Percentiles rank a stretch among this genome's conserved stretches.
Evolutionary conservation across 2,797 vertebrate species (phyloP).

Genomic region (Phylloscopus collybita): DNA sequence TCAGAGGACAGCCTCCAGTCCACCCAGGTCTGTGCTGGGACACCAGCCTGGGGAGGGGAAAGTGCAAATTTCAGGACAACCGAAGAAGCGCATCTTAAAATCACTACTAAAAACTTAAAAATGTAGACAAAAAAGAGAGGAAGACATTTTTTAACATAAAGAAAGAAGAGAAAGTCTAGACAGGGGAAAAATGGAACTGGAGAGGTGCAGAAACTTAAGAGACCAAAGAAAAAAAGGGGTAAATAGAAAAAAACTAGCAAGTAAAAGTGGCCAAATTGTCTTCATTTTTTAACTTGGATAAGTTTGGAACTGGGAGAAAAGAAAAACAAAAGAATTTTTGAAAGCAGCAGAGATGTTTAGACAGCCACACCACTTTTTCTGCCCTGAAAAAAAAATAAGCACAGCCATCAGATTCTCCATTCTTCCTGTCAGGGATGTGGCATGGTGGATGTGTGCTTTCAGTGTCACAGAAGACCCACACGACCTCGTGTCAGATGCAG

Average conservation of each 20-base stretch:
- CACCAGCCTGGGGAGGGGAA: neutral
- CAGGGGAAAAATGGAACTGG: neutral
- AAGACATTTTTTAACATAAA: neutral
- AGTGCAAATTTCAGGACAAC: neutral
- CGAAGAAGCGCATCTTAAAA: neutral
- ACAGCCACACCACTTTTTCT: neutral
- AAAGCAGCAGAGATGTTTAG: neutral
- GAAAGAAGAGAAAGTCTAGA: neutral
- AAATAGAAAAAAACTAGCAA: neutral
- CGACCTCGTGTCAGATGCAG: neutral
- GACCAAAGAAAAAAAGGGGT: neutral
- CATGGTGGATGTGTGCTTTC: neutral
- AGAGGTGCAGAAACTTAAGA: neutral
- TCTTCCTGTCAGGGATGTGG: neutral
- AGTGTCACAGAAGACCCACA: neutral
- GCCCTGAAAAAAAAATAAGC: neutral
- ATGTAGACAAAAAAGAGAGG: neutral
- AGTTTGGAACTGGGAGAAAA: neutral
- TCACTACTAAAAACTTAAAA: neutral
- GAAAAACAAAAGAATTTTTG: neutral
- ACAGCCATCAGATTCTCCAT: neutral
- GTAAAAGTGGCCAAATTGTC: neutral
- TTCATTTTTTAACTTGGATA: neutral
- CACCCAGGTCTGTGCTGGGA: neutral
- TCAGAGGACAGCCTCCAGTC: neutral